Base-by-base conservation (phyloP, 2,888 invertebrate species). In the Drosophila sordidula region DNA sequence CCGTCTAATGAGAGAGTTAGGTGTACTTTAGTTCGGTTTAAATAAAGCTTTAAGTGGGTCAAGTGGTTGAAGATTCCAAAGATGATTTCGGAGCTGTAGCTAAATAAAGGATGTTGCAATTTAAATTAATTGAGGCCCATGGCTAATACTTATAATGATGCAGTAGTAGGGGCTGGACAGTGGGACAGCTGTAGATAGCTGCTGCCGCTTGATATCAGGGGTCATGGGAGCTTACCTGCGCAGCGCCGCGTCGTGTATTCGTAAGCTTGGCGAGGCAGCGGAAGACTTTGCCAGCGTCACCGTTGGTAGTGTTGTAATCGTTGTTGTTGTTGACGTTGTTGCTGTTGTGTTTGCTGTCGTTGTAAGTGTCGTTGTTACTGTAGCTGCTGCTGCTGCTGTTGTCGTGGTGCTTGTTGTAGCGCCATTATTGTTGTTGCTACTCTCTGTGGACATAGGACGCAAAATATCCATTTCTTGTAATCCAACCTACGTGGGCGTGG, bases 181-280 rank as follows among this genome's bases (percentile, higher is more conserved):
- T 14, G 6, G 29, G 29, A 9, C 2, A 25, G 6, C 34, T 4
- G 45, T 16, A 1, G 18, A 2, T 18, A 2, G 1, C 16, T 32
- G 9, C n/a, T n/a, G 11, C 22, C n/a, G 25, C n/a, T n/a, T 26
- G 11, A 3, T 11, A 11, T 65, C 22, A 36, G 4, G 25, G 69
- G 36, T 32, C 38, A 64, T n/a, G 8, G 8, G 8, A 6, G 38
- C 59, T 65, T 44, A 83, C 83, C 83, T 88, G 50, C 83, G 83
- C 11, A 83, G 42, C 0, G 88, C 73, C 4, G 83, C 82, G 36
- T 83, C 88, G 11, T 82, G 83, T 6, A 78, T 42, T 1, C 83
- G 80, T 29, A 85, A 36, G 51, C 88, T 88, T 0, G 83, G 79
- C 25, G 83, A 82, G 14, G 72, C 59, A 18, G 32, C 26, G 16